A percentile compares a stretch with the other conserved stretches of the same genome.
Conservation (phyloP, 2,797 vertebrate species). For the Poecilia velifera region DNA sequence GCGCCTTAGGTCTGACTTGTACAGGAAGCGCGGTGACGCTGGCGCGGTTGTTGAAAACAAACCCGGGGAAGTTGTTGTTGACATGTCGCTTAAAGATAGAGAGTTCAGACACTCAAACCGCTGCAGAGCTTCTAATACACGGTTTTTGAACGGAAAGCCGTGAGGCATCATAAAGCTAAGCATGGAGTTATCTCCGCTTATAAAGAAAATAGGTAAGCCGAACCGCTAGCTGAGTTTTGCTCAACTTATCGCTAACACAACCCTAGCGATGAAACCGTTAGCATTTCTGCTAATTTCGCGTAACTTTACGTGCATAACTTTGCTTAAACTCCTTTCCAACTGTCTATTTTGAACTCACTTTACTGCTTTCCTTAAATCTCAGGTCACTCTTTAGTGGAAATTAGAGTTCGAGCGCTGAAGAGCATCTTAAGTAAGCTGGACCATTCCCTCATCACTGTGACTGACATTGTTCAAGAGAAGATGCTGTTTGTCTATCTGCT, state of each 20-base stretch:
- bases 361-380: slow-evolving; percentile 13
- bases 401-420: slow-evolving; percentile 89
- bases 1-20: slow-evolving; percentile 34
- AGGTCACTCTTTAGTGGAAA: slow-evolving; percentile 93
- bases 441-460: slow-evolving; percentile 83
- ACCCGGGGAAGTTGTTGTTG: slow-evolving; percentile 51
- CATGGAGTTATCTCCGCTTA: slow-evolving; percentile 82
- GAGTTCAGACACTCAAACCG: neutral
- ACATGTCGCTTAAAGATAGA: slow-evolving; percentile 32
- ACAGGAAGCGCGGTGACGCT: slow-evolving; percentile 72
- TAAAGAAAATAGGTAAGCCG: slow-evolving; percentile 82
- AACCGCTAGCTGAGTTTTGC: slow-evolving; percentile 26
- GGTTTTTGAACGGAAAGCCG: neutral
- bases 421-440: slow-evolving; percentile 89
- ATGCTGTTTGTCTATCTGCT: slow-evolving; percentile 86
- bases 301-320: neutral
- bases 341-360: neutral
- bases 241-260: slow-evolving; percentile 24
- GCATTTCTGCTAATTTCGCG: slow-evolving; percentile 27
- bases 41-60: slow-evolving; percentile 82
- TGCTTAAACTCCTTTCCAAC: neutral
- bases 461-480: slow-evolving; percentile 88
- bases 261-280: slow-evolving; percentile 6
- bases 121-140: neutral
- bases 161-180: neutral